phyloP scores from a whole-genome alignment of 2,113 vertebrate species.

The Hippocampus zosterae region DNA sequence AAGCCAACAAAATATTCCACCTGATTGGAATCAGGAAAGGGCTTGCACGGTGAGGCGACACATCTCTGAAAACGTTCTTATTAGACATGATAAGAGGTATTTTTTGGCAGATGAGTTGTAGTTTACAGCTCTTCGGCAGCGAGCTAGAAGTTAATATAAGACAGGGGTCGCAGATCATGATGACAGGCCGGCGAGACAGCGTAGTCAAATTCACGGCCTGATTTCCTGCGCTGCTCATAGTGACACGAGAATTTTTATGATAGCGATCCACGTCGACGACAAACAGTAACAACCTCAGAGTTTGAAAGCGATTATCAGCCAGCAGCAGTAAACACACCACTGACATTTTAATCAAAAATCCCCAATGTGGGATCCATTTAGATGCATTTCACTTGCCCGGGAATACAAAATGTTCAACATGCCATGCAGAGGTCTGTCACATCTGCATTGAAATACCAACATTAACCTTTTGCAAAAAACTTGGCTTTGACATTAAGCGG shows the following conservation, averaged over 20 bases:
- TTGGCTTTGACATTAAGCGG: conserved; percentile 19
- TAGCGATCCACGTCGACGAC: conserved; percentile 31
- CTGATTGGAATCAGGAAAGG: conserved; percentile 8
- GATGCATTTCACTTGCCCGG: conserved; percentile 1
- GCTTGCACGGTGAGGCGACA: not conserved
- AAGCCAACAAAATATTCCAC: conserved; percentile 1
- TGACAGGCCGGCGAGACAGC: conserved; percentile 31
- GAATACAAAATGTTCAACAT: conserved; percentile 7
- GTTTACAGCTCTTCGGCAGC: conserved; percentile 34
- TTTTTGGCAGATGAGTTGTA: conserved; percentile 51
- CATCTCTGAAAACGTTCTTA: conserved; percentile 13
- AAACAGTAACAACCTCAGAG: conserved; percentile 21
- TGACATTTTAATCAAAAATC: conserved; percentile 41
- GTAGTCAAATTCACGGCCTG: conserved; percentile 34
- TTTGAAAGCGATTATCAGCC: conserved; percentile 42
- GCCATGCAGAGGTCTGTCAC: conserved; percentile 7
- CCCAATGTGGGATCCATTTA: conserved; percentile 8
- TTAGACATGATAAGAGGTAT: conserved; percentile 39
- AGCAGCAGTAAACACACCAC: conserved; percentile 36
- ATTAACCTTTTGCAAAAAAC: conserved; percentile 26
- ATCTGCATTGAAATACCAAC: conserved; percentile 18
- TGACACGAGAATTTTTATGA: conserved; percentile 41
- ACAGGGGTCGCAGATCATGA: conserved; percentile 32
- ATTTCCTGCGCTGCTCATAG: conserved; percentile 15
- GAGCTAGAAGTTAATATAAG: conserved; percentile 48